These are phyloP conservation scores for Microtus oregoni DNA, from an alignment of 2,113 vertebrate genomes.

Conservation along the genomic window DNA sequence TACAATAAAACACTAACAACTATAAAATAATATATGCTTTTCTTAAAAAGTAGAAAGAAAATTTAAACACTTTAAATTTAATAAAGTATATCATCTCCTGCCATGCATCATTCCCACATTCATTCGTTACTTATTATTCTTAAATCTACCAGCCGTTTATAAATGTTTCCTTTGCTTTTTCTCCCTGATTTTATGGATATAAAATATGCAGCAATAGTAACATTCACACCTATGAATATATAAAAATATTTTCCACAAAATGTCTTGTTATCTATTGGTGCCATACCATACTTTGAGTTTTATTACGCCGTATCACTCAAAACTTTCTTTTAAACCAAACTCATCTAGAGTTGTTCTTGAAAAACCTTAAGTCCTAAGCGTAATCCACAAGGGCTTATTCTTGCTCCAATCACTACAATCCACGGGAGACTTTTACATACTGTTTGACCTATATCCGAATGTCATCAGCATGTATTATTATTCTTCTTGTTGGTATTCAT, in stretches of 20 bases:
- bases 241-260: neutral
- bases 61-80: neutral
- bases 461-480: neutral
- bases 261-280: neutral
- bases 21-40: neutral
- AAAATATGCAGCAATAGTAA: neutral
- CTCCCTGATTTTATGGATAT: neutral
- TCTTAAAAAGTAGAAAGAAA: neutral
- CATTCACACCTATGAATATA: neutral
- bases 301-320: neutral
- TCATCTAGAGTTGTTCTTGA: neutral
- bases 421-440: neutral
- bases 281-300: neutral
- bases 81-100: neutral
- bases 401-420: neutral
- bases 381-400: neutral
- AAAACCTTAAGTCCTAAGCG: neutral
- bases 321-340: neutral
- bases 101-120: too few species aligned
- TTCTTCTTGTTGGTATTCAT: neutral
- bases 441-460: neutral
- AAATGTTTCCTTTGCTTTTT: neutral
- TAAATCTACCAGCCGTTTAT: neutral
- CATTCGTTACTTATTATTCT: neutral
- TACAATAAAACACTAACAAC: neutral